Conservation (phyloP, 2,113 vertebrate genomes). For the Hydrochoerus hydrochaeris region DNA sequence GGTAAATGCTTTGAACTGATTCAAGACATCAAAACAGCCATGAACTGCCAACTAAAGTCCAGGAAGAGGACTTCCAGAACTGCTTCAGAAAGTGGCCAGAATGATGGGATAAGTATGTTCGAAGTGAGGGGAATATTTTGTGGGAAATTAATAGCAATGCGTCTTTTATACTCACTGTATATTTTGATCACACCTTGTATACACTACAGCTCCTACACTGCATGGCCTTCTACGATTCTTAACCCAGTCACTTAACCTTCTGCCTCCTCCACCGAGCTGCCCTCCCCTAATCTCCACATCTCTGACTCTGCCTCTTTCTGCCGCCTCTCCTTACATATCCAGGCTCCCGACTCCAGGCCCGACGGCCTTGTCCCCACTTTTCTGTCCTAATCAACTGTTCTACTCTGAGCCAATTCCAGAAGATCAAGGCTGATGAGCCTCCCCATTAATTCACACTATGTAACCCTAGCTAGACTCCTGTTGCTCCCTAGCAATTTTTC, state of each 20-base stretch:
- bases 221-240: background rate
- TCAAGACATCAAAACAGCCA: background rate
- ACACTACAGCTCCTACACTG: background rate
- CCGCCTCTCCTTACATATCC: background rate
- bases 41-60: background rate
- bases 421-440: background rate
- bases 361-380: background rate
- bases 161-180: background rate
- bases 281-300: background rate
- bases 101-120: background rate
- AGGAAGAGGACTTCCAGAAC: background rate
- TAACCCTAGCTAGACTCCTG: background rate
- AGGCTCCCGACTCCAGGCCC: background rate
- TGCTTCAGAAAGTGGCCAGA: background rate
- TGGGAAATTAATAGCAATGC: background rate
- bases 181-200: background rate
- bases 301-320: background rate
- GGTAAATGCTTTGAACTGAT: background rate
- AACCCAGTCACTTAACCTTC: background rate
- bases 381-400: background rate
- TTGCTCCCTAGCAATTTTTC: background rate
- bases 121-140: background rate
- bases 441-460: background rate
- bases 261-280: background rate
- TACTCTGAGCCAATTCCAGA: background rate